Percentiles rank a stretch among this genome's conserved stretches.
phyloP scores from a whole-genome alignment of 2,888 invertebrate genomes.

The Hipparchia semele region DNA sequence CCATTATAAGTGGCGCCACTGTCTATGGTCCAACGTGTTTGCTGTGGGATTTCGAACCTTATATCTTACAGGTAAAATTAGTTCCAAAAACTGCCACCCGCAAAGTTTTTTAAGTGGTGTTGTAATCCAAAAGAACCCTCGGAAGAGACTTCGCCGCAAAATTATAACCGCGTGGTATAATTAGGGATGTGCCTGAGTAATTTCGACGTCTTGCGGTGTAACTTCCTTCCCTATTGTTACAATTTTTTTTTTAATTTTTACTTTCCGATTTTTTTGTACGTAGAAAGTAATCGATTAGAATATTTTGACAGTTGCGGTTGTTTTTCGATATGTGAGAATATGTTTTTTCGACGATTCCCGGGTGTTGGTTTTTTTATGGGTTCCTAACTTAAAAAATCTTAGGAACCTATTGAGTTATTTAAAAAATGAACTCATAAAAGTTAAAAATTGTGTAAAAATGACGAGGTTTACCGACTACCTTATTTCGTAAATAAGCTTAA shows the following conservation, averaged over 20 bases:
- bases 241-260: slow-evolving; percentile 48
- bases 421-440: too few species aligned
- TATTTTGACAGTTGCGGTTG: slow-evolving; percentile 79
- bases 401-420: background rate
- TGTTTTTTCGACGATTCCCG: slow-evolving; percentile 53
- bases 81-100: slow-evolving; percentile 3
- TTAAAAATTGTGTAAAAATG: too few species aligned
- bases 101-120: background rate
- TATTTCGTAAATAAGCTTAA: slow-evolving; percentile 4
- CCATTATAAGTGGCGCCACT: background rate
- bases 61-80: background rate
- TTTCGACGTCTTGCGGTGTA: slow-evolving; percentile 73
- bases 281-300: slow-evolving; percentile 76
- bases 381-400: too few species aligned
- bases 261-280: slow-evolving; percentile 45
- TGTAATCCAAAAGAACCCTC: slow-evolving; percentile 45
- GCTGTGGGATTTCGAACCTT: background rate
- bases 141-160: slow-evolving; percentile 61
- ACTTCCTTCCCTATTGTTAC: slow-evolving; percentile 78
- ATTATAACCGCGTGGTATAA: slow-evolving; percentile 74
- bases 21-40: background rate
- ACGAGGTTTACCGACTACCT: background rate
- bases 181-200: slow-evolving; percentile 70
- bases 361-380: slow-evolving; percentile 31
- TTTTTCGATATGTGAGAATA: slow-evolving; percentile 55